Evolutionary conservation across 2,888 invertebrate species (phyloP), one percentile per base, ranked within the genome.

Genomic region (Podabrus alpinus): DNA sequence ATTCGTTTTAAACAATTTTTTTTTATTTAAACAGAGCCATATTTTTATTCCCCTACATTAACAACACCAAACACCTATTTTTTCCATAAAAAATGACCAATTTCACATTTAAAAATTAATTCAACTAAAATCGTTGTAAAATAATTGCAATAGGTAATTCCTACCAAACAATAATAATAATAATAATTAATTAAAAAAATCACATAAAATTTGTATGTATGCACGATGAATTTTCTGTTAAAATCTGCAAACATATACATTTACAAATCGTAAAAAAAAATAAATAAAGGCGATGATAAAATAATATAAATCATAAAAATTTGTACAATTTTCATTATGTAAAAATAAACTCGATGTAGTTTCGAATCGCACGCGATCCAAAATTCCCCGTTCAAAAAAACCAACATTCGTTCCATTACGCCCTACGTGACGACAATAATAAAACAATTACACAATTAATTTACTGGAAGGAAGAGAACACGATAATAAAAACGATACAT

Each of bases 1-100:
- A 29, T 29, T 29, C 13, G 29, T 61, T 69, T 71, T 76, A 68
- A 73, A 71, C 71, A 73, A 60, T 77, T 70, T 77, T 70, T 77
- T 76, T 80, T 79, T 83, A 81, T 83, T 81, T 81, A 83, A 85
- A 85, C 85, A 86, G 85, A 86, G 85, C 86, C 84, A 82, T 82
- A 83, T 83, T 45, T 25, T 45, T 45, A 45, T 45, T 45, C 45
- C 45, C 86, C 85, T 85, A 86, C 85, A 85, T 82, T 83, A 80
- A 80, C 82, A 83, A 83, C 82, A 84, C 81, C 45, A 45, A 45
- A 45, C 45, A 45, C 45, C 45, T 45, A 45, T 45, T 45, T 45
- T 24, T 45, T 81, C 83, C 81, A 80, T 82, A 77, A 77, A 74
- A 71, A 72, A 66, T 72, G 78, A 79, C 76, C 75, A 78, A 80